Conservation (phyloP, 2,888 invertebrate species). For the Harpalus rufipes region DNA sequence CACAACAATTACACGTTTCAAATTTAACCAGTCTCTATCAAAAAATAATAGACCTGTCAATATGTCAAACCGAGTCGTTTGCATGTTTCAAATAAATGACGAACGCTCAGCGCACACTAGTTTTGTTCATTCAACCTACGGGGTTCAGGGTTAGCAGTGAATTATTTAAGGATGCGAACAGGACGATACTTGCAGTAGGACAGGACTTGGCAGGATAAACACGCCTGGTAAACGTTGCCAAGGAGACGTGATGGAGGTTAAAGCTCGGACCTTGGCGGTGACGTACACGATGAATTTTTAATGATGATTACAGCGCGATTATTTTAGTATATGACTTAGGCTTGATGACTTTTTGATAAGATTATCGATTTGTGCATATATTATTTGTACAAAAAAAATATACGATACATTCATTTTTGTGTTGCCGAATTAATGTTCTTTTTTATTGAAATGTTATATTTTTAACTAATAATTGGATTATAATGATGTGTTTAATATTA, state of each 20-base stretch:
- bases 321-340: slow-evolving; percentile 9
- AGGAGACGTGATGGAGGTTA: slow-evolving; percentile 41
- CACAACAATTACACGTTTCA: slow-evolving; percentile 22
- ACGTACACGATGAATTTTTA: slow-evolving; percentile 48
- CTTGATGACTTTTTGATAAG: slow-evolving; percentile 13
- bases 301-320: slow-evolving; percentile 46
- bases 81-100: slow-evolving; percentile 59
- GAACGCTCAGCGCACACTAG: slow-evolving; percentile 31
- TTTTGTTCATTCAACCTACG: slow-evolving; percentile 31
- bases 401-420: not conserved
- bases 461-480: not conserved
- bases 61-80: slow-evolving; percentile 25
- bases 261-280: slow-evolving; percentile 45
- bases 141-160: slow-evolving; percentile 45
- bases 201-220: slow-evolving; percentile 45
- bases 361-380: slow-evolving; percentile 16
- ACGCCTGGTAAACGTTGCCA: slow-evolving; percentile 54
- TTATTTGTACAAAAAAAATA: not conserved
- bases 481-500: too few species aligned
- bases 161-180: slow-evolving; percentile 44
- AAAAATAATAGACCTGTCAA: slow-evolving; percentile 27
- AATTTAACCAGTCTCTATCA: slow-evolving; percentile 36
- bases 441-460: not conserved
- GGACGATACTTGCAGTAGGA: slow-evolving; percentile 32
- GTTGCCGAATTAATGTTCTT: too few species aligned